A percentile compares a stretch with the other conserved stretches of the same genome.
Conservation (phyloP, 2,113 vertebrate genomes). For the Carettochelys insculpta region DNA sequence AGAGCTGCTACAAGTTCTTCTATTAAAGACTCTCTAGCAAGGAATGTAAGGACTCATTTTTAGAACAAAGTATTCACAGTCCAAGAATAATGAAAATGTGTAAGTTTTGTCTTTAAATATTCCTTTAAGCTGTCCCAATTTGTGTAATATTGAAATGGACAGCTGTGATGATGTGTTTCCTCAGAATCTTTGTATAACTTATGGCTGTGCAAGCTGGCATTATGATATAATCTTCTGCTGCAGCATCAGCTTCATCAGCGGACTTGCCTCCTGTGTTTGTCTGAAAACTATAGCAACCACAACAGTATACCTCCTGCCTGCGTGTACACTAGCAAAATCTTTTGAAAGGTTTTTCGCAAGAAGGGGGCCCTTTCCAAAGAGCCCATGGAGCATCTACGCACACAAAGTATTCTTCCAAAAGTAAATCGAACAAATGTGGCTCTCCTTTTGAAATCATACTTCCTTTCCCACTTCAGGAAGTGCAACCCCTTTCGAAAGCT, state of each 20-base stretch:
- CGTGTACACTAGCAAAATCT: too few species aligned
- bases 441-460: too few species aligned
- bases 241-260: background rate
- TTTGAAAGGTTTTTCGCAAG: too few species aligned
- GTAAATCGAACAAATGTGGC: too few species aligned
- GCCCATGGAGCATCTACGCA: too few species aligned
- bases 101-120: background rate
- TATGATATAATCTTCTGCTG: background rate
- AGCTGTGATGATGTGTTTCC: background rate
- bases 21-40: background rate
- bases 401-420: too few species aligned
- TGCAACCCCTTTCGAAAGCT: too few species aligned
- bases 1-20: background rate
- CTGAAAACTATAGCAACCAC: slow-evolving; percentile 2
- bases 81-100: background rate
- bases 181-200: background rate
- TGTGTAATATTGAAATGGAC: background rate
- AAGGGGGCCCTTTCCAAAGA: too few species aligned
- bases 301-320: background rate
- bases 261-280: background rate
- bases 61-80: background rate
- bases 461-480: too few species aligned
- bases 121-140: background rate
- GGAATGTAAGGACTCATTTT: background rate
- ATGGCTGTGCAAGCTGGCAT: background rate